Evolutionary conservation across 2,888 invertebrate genomes (phyloP).

Genomic region (Caenorhabditis sp.): DNA sequence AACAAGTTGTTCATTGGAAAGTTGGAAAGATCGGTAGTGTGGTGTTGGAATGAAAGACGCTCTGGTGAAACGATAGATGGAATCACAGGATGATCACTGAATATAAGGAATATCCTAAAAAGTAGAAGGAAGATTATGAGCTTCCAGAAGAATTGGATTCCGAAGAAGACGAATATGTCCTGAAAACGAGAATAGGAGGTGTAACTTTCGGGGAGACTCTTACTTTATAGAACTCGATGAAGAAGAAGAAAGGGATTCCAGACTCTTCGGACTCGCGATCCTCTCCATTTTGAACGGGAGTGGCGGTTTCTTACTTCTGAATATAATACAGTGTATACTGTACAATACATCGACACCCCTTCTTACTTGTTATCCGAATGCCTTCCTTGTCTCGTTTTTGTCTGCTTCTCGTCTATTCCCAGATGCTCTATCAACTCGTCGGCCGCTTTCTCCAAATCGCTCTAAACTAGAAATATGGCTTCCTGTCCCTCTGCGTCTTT

Average conservation of each 20-base stretch:
- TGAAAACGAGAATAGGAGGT: background rate
- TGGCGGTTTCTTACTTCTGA: slow-evolving; percentile 30
- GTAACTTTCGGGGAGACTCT: background rate
- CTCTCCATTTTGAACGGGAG: slow-evolving; percentile 37
- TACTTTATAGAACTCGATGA: slow-evolving; percentile 53
- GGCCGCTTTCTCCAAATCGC: slow-evolving; percentile 52
- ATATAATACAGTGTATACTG: background rate
- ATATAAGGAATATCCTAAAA: slow-evolving; percentile 9
- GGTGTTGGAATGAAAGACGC: background rate
- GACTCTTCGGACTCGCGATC: slow-evolving; percentile 42
- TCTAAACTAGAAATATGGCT: slow-evolving; percentile 16
- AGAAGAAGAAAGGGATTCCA: slow-evolving; percentile 45
- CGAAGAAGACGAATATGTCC: slow-evolving; percentile 34
- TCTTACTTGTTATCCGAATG: slow-evolving; percentile 2
- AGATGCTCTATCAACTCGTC: slow-evolving; percentile 33
- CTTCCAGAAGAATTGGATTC: slow-evolving; percentile 34
- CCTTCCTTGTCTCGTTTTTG: slow-evolving; percentile 5
- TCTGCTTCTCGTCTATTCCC: slow-evolving; percentile 14
- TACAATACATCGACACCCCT: too few species aligned
- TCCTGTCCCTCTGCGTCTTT: background rate
- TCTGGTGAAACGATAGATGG: background rate
- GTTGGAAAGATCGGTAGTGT: too few species aligned
- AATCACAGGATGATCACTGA: slow-evolving; percentile 40
- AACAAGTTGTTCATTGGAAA: too few species aligned
- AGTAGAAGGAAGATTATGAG: background rate